A percentile compares a stretch with the other conserved stretches of the same genome.
Evolutionary conservation across 2,797 vertebrate genomes (phyloP).

Genomic region (Poecile montanus): DNA sequence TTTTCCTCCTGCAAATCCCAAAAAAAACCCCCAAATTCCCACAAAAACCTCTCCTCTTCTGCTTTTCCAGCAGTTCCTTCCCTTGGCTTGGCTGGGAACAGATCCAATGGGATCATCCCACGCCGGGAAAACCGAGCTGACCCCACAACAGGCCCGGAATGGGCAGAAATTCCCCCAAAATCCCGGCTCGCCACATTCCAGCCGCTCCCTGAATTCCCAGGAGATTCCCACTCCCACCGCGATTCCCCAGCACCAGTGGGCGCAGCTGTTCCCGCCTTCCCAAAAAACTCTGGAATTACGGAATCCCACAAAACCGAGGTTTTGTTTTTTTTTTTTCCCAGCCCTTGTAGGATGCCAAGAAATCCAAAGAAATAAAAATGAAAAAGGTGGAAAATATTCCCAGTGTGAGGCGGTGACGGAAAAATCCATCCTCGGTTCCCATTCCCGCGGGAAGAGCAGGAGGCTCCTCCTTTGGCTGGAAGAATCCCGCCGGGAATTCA

Average conservation of each 20-base stretch:
- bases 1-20: not conserved
- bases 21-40: not conserved
- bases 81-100: accelerated
- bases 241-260: not conserved
- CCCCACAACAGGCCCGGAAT: accelerated
- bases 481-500: not conserved
- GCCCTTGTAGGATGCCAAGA: not conserved
- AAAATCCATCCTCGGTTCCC: not conserved
- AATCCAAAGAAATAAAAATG: not conserved
- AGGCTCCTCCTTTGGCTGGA: not conserved
- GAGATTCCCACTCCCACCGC: not conserved
- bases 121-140: accelerated
- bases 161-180: not conserved
- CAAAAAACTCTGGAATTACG: not conserved
- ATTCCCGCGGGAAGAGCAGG: not conserved
- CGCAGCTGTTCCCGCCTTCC: not conserved
- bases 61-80: not conserved
- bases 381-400: not conserved
- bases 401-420: not conserved
- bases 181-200: accelerated
- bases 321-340: not conserved
- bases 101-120: accelerated
- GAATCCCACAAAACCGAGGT: not conserved
- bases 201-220: not conserved
- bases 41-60: not conserved